A percentile compares a stretch with the other conserved stretches of the same genome.
phyloP scores from a whole-genome alignment of 1,140 invertebrate genomes.

The Cydia splendana region DNA sequence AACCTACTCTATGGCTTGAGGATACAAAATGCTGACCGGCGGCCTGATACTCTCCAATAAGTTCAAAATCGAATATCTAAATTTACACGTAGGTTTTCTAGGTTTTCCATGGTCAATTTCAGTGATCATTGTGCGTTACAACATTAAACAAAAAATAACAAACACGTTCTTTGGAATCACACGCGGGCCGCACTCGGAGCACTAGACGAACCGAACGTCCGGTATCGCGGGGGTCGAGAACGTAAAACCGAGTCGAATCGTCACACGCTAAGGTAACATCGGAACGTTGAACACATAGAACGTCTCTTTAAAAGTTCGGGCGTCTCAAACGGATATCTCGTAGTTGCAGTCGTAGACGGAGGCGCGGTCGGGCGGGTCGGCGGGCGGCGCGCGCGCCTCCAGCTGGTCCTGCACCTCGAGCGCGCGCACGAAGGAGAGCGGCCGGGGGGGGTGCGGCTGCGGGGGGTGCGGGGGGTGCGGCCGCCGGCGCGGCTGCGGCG shows the following conservation, averaged over 20 bases:
- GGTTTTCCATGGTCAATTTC: background rate
- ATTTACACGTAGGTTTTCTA: conserved; percentile 7
- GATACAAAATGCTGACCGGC: conserved; percentile 40
- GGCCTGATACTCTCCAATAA: conserved; percentile 16
- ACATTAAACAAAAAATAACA: conserved; percentile 32
- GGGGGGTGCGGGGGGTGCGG: conserved; percentile 82
- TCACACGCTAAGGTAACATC: conserved; percentile 14
- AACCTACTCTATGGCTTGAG: conserved; percentile 38
- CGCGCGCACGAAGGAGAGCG: conserved; percentile 95
- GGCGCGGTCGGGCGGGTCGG: conserved; percentile 89
- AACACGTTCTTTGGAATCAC: conserved; percentile 34
- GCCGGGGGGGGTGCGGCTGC: conserved; percentile 87
- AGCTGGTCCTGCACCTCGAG: conserved; percentile 94
- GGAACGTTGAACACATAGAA: background rate
- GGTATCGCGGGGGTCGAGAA: background rate
- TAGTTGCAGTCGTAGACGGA: conserved; percentile 98
- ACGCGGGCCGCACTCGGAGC: conserved; percentile 18
- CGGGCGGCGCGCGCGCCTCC: conserved; percentile 80
- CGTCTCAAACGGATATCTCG: conserved; percentile 92
- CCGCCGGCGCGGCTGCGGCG: conserved; percentile 43
- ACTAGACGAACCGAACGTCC: background rate
- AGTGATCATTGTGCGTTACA: conserved; percentile 22
- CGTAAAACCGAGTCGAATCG: background rate
- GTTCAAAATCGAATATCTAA: background rate
- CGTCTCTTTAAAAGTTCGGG: conserved; percentile 8